These are phyloP conservation scores for Lemur catta DNA, from an alignment of 2,797 vertebrate species.

Conservation along the genomic window DNA sequence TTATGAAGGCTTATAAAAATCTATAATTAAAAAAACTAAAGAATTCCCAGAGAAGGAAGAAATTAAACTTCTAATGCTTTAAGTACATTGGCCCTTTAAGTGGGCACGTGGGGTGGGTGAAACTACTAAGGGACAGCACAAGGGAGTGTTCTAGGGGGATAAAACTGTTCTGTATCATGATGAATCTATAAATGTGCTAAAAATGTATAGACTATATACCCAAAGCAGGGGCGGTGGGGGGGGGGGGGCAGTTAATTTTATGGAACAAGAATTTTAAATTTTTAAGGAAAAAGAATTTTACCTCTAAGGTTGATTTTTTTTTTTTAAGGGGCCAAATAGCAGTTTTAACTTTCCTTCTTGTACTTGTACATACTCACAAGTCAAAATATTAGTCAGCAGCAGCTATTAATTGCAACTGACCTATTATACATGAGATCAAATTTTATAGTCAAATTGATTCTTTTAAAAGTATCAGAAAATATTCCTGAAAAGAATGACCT, in stretches of 20 bases:
- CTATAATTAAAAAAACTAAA: not conserved
- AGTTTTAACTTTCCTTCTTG: slow-evolving; percentile 10
- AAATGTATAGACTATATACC: not conserved
- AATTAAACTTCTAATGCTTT: not conserved
- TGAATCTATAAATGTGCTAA: not conserved
- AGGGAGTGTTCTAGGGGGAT: not conserved
- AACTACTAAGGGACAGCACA: not conserved
- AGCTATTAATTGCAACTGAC: not conserved
- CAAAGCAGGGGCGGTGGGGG: too few relatives aligned
- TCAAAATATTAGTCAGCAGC: not conserved
- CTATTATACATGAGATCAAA: not conserved
- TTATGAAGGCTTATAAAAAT: not conserved
- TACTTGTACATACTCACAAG: not conserved
- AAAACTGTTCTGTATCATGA: not conserved
- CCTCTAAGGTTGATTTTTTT: not conserved
- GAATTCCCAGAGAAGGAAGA: not conserved
- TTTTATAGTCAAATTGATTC: slow-evolving; percentile 30
- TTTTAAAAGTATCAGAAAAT: slow-evolving; percentile 30
- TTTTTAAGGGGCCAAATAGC: not conserved
- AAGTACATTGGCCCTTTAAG: not conserved
- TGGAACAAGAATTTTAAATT: not conserved
- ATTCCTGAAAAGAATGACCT: slow-evolving; percentile 28
- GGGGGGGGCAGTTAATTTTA: not conserved
- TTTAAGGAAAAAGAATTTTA: not conserved
- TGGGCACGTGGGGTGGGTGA: not conserved